These are phyloP conservation scores for Sciaenops ocellatus DNA, from an alignment of 2,797 vertebrate genomes.

Conservation along the genomic window DNA sequence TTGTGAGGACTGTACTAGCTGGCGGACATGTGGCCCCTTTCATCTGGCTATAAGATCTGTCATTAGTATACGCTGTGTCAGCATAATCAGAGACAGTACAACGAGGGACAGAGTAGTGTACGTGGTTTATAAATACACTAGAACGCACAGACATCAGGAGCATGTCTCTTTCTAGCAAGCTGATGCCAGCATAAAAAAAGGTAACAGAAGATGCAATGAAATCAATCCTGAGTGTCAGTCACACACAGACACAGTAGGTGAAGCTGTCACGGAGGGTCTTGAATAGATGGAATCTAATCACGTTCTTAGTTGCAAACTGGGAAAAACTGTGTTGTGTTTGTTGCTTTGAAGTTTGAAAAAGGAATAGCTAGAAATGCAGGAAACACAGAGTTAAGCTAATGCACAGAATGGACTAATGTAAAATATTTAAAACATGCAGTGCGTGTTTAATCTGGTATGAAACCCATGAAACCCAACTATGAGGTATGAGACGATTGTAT, in stretches of 20 bases:
- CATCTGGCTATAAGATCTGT: conserved; percentile 42
- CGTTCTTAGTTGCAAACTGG: conserved; percentile 37
- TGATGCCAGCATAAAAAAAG: conserved; percentile 47
- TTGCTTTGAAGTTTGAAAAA: conserved; percentile 30
- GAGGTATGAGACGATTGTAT: not conserved
- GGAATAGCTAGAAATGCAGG: not conserved
- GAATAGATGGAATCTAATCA: conserved; percentile 71
- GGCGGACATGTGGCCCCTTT: conserved; percentile 39
- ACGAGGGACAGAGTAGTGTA: not conserved
- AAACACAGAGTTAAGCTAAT: conserved; percentile 3
- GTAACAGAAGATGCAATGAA: conserved; percentile 34
- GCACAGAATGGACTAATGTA: not conserved
- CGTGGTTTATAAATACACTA: conserved; percentile 29
- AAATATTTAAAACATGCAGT: not conserved
- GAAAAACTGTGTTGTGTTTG: conserved; percentile 25
- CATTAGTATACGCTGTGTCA: conserved; percentile 51
- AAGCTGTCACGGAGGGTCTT: conserved; percentile 45
- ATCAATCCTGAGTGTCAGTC: conserved; percentile 56
- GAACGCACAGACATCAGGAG: conserved; percentile 18
- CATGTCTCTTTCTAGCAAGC: conserved; percentile 7
- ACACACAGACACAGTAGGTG: conserved; percentile 48
- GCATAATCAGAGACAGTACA: conserved; percentile 42
- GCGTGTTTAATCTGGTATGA: not conserved
- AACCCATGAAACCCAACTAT: not conserved
- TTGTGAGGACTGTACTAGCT: conserved; percentile 13